Conservation (phyloP, 2,113 vertebrate species). For the Chionomys nivalis region DNA sequence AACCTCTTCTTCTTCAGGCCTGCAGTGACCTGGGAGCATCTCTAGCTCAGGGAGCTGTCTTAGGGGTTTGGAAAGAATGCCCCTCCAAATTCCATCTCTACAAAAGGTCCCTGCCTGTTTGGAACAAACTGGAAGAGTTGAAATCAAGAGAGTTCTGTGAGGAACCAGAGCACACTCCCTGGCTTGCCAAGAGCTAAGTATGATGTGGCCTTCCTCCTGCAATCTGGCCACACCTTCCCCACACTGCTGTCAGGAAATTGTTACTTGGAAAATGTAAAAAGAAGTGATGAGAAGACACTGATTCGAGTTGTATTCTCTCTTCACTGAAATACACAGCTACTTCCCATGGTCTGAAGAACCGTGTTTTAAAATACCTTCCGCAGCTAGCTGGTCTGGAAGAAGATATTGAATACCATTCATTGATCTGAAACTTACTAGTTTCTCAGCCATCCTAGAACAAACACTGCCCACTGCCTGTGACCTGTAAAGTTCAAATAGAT, state of each 20-base stretch:
- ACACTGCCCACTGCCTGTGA: neutral
- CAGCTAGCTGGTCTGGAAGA: neutral
- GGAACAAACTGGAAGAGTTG: slow-evolving; percentile 22
- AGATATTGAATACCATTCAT: neutral
- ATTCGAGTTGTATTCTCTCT: neutral
- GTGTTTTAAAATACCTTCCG: neutral
- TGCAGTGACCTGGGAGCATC: neutral
- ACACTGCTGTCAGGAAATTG: neutral
- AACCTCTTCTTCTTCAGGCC: slow-evolving; percentile 31
- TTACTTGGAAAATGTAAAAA: neutral
- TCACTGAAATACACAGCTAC: neutral
- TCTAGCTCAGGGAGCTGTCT: neutral
- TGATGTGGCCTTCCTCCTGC: neutral
- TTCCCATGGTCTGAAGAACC: neutral
- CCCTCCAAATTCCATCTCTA: neutral
- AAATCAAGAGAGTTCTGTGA: neutral
- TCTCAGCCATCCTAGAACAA: neutral
- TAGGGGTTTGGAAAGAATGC: neutral
- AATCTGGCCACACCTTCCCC: neutral
- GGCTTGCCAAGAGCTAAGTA: neutral
- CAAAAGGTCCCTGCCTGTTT: slow-evolving; percentile 2
- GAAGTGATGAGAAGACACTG: neutral
- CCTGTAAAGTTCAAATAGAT: neutral
- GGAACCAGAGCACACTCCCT: neutral
- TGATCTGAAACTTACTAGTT: neutral